Evolutionary conservation across 2,113 vertebrate genomes (phyloP).

Genomic region (Sander lucioperca): DNA sequence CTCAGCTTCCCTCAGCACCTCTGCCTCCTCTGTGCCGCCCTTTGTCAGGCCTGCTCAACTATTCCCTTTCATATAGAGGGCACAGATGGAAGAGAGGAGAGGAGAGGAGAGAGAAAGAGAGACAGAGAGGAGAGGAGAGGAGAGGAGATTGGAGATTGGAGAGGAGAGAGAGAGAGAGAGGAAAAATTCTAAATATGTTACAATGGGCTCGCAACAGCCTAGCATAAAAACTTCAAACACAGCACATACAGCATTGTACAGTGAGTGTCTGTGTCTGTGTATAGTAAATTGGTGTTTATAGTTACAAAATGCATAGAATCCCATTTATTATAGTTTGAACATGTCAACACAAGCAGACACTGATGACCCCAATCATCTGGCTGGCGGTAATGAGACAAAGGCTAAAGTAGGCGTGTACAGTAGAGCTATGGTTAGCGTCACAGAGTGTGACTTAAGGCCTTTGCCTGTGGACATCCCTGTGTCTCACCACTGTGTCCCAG

Average conservation of each 20-base stretch:
- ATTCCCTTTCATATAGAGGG: conserved; percentile 83
- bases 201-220: background rate
- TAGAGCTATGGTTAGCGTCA: conserved; percentile 54
- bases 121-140: background rate
- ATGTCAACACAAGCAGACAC: conserved; percentile 38
- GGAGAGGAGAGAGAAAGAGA: background rate
- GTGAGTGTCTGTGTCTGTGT: background rate
- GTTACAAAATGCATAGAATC: background rate
- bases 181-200: conserved; percentile 25
- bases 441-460: conserved; percentile 68
- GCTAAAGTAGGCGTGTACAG: conserved; percentile 50
- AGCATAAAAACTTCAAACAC: background rate
- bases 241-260: background rate
- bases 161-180: conserved; percentile 10
- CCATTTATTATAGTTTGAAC: conserved; percentile 3
- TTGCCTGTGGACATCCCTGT: conserved; percentile 76
- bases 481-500: conserved; percentile 74
- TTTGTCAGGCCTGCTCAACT: conserved; percentile 80
- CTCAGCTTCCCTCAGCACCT: conserved; percentile 75
- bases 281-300: conserved; percentile 18
- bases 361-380: conserved; percentile 37
- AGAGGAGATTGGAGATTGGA: background rate
- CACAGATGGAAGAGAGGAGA: conserved; percentile 73
- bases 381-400: conserved; percentile 57
- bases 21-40: conserved; percentile 76